Evolutionary conservation across 2,797 vertebrate genomes (phyloP).

Genomic region (Lagocephalus sceleratus): DNA sequence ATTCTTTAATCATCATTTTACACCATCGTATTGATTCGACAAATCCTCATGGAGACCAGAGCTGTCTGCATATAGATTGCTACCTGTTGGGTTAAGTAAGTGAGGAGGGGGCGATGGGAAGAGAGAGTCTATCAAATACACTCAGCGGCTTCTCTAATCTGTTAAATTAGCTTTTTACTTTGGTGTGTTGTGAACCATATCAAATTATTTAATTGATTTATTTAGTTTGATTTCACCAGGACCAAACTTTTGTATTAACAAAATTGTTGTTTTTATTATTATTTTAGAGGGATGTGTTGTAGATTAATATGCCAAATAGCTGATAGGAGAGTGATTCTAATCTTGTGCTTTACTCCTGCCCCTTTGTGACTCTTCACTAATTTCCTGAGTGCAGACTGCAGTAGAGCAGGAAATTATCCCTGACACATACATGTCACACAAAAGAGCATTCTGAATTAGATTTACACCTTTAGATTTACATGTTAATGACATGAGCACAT

Average conservation of each 20-base stretch:
- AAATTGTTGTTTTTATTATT: conserved; percentile 29
- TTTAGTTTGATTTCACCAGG: conserved; percentile 5
- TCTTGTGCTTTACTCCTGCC: neutral
- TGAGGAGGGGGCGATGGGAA: conserved; percentile 8
- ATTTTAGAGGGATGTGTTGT: no score
- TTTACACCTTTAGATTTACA: no score
- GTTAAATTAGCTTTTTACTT: conserved; percentile 46
- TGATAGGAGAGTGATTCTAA: neutral
- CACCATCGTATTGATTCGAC: conserved; percentile 47
- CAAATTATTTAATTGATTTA: neutral
- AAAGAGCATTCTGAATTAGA: no score
- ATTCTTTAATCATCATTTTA: conserved; percentile 50
- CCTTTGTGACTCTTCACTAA: no score
- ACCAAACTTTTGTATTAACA: conserved; percentile 31
- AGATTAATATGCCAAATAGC: neutral
- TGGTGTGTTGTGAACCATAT: conserved; percentile 18
- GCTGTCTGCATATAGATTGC: conserved; percentile 12
- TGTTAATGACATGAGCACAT: no score
- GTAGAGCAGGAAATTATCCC: no score
- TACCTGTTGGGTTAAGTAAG: conserved; percentile 15
- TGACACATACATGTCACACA: no score
- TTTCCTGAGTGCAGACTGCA: no score
- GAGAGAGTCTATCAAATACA: conserved; percentile 29
- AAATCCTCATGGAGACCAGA: conserved; percentile 33
- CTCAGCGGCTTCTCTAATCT: conserved; percentile 54